phyloP scores from a whole-genome alignment of 2,797 vertebrate species.

The Spondyliosoma cantharus region DNA sequence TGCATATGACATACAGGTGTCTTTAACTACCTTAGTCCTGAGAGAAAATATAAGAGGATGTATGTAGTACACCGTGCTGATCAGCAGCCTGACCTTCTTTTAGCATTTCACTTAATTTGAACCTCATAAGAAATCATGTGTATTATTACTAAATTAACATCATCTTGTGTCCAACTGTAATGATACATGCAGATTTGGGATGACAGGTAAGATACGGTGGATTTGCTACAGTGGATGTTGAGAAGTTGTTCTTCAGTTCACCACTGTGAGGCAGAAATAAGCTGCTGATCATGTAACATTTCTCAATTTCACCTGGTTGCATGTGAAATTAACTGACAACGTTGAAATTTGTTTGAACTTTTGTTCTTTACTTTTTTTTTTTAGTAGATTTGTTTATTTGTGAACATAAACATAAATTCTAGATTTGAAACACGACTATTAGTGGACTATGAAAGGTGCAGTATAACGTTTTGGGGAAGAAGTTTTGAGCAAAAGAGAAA shows the following conservation, averaged over 20 bases:
- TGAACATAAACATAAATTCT: not conserved
- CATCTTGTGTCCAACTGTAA: not conserved
- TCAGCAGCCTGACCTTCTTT: not conserved
- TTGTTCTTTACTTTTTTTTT: not conserved
- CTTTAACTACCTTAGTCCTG: not conserved
- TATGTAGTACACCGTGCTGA: not conserved
- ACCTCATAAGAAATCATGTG: not conserved
- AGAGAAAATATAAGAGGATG: not conserved
- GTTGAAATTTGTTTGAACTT: not conserved
- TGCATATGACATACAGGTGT: not conserved
- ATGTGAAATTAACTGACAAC: not conserved
- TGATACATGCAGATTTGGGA: not conserved
- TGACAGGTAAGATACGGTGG: not conserved
- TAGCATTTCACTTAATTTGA: not conserved
- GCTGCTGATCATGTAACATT: not conserved
- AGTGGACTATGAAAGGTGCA: too few species aligned
- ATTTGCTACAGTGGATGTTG: not conserved
- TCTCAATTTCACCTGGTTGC: not conserved
- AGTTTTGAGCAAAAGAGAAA: too few species aligned
- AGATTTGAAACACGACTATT: not conserved
- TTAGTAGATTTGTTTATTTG: not conserved
- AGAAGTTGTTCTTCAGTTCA: not conserved
- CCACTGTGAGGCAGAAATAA: constrained; percentile 33
- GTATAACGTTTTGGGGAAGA: too few species aligned
- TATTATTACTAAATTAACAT: not conserved